A percentile compares a stretch with the other conserved stretches of the same genome.
phyloP scores from a whole-genome alignment of 2,113 vertebrate species.

The Trogon surrucura region DNA sequence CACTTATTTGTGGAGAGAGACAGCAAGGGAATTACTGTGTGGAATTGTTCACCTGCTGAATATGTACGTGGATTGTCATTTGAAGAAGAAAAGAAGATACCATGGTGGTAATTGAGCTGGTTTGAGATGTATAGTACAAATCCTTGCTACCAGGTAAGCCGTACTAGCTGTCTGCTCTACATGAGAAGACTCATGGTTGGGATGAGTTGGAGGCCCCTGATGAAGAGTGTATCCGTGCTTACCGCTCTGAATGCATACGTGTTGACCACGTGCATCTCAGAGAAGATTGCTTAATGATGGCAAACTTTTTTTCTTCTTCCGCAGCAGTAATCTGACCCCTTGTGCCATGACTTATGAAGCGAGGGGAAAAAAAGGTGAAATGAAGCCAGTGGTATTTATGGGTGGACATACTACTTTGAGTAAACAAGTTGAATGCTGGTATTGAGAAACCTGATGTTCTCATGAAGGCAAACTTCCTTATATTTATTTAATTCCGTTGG shows the following conservation, averaged over 20 bases:
- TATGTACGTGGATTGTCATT: not conserved
- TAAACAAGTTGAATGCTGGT: not conserved
- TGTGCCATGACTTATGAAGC: not conserved
- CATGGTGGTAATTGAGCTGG: not conserved
- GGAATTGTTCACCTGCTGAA: not conserved
- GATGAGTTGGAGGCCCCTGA: not conserved
- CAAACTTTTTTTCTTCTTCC: not conserved
- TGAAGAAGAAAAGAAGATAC: not conserved
- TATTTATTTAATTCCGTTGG: conserved; percentile 13
- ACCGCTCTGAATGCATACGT: fast-evolving
- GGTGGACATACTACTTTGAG: not conserved
- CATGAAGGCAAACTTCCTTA: not conserved
- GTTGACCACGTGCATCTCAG: not conserved
- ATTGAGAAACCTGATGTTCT: not conserved
- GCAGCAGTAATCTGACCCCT: not conserved
- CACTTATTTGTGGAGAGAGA: not conserved
- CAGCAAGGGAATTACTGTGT: not conserved
- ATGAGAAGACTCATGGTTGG: not conserved
- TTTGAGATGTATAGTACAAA: not conserved
- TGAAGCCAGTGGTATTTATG: not conserved
- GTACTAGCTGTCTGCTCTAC: not conserved
- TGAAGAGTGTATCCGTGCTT: not conserved
- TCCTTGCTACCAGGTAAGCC: not conserved
- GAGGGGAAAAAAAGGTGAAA: not conserved
- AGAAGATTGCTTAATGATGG: not conserved